Evolutionary conservation across 2,113 vertebrate genomes (phyloP).

Genomic region (Indicator maculatus): DNA sequence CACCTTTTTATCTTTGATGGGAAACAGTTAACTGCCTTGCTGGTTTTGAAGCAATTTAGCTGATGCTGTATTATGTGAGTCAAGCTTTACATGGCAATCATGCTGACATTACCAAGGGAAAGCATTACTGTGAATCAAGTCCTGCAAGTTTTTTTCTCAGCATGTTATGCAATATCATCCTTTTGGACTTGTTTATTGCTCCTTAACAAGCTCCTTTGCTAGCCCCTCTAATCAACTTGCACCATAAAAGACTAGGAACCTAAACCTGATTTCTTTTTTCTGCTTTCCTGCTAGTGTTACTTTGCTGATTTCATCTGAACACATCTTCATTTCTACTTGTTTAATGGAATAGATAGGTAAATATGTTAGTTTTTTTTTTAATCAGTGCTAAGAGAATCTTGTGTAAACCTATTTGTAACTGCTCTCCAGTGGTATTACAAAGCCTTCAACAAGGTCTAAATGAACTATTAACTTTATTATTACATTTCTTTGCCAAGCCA

Average conservation of each 20-base stretch:
- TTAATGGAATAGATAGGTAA: not conserved
- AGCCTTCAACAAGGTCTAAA: not conserved
- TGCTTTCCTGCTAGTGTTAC: not conserved
- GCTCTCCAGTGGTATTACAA: not conserved
- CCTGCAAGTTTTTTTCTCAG: not conserved
- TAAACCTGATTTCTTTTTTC: not conserved
- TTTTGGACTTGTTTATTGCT: not conserved
- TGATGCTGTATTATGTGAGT: not conserved
- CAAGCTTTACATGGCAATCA: not conserved
- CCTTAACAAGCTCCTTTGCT: not conserved
- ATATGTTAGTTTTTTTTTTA: not conserved
- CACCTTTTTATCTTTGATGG: not conserved
- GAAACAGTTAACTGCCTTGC: not conserved
- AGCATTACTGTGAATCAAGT: not conserved
- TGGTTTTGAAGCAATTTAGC: not conserved
- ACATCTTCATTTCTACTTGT: not conserved
- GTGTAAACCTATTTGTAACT: not conserved
- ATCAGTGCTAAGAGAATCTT: not conserved
- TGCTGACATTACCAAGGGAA: not conserved
- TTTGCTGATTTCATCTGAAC: not conserved
- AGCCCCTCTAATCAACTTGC: not conserved
- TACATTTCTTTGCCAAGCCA: not conserved
- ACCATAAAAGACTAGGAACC: not conserved
- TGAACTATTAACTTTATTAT: not conserved
- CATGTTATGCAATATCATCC: not conserved